Conservation (phyloP, 2,888 invertebrate species). For the Teinopalpus imperialis region DNA sequence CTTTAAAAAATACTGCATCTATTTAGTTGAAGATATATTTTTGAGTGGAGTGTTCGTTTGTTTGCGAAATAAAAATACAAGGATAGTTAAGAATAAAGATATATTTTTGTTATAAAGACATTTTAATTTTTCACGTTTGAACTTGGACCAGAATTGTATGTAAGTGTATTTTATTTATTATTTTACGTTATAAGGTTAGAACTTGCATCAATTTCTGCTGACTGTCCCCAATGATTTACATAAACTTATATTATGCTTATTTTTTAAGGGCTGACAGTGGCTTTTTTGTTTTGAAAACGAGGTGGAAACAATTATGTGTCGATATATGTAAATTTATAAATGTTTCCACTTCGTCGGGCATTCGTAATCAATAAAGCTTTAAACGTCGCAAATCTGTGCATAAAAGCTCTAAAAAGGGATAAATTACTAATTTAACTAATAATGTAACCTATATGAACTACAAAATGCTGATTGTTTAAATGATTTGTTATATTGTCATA, state of each 20-base stretch:
- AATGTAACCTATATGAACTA: too few relatives aligned
- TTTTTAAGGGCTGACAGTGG: conserved; percentile 71
- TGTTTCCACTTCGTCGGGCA: conserved; percentile 30
- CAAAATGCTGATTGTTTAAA: not conserved
- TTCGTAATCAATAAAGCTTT: conserved; percentile 33
- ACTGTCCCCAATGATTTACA: conserved; percentile 61
- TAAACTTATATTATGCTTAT: conserved; percentile 60
- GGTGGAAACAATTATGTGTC: conserved; percentile 31
- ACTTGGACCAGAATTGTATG: conserved; percentile 42
- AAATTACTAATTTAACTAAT: too few relatives aligned
- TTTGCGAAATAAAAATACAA: conserved; percentile 5
- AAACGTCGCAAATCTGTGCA: not conserved
- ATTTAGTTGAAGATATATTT: conserved; percentile 20
- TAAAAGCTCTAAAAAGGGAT: too few relatives aligned
- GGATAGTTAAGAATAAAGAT: not conserved
- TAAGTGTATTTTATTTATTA: conserved; percentile 52
- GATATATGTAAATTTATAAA: conserved; percentile 27
- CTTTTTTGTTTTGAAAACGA: conserved; percentile 59
- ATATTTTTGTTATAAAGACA: not conserved
- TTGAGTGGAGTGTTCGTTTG: conserved; percentile 15
- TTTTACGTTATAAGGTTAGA: conserved; percentile 68
- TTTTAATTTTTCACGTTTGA: conserved; percentile 26
- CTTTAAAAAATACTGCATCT: conserved; percentile 1
- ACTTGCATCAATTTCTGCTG: conserved; percentile 69
- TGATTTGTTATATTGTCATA: not conserved